These are phyloP conservation scores for Stratiomys singularior DNA, from an alignment of 2,888 invertebrate species.

Conservation along the genomic window DNA sequence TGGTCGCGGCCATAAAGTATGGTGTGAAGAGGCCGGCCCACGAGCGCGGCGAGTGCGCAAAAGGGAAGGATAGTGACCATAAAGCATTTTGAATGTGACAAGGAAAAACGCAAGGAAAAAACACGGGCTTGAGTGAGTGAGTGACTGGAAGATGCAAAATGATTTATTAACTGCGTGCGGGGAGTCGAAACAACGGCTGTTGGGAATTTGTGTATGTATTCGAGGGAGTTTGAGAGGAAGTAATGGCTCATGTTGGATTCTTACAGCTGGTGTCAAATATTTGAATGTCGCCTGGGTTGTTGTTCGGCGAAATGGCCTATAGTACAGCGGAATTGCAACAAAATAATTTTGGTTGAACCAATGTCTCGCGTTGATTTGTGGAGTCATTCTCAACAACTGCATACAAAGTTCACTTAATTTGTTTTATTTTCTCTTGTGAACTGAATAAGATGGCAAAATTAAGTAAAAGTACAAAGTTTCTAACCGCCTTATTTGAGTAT, in stretches of 20 bases:
- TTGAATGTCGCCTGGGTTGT: background rate
- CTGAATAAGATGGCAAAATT: no score
- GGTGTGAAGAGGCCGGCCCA: constrained; percentile 57
- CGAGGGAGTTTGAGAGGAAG: background rate
- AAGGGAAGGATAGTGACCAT: constrained; percentile 49
- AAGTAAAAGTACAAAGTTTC: no score
- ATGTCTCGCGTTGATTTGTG: no score
- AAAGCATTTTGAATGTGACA: constrained; percentile 49
- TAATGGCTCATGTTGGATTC: background rate
- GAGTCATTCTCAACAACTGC: no score
- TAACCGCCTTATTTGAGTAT: no score
- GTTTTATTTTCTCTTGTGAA: no score
- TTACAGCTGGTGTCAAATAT: background rate
- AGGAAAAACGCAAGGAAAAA: constrained; percentile 36
- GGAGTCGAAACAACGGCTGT: background rate
- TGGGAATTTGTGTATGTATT: constrained; percentile 7
- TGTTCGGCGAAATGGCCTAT: no score
- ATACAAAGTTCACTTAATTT: no score
- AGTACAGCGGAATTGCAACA: no score
- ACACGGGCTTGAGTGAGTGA: constrained; percentile 19
- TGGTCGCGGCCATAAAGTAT: constrained; percentile 65
- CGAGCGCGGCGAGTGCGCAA: constrained; percentile 54
- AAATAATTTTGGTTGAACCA: no score
- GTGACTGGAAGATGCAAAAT: constrained; percentile 36
- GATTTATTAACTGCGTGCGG: constrained; percentile 49